Conservation (phyloP, 1,140 invertebrate species). For the Bombus confusus region DNA sequence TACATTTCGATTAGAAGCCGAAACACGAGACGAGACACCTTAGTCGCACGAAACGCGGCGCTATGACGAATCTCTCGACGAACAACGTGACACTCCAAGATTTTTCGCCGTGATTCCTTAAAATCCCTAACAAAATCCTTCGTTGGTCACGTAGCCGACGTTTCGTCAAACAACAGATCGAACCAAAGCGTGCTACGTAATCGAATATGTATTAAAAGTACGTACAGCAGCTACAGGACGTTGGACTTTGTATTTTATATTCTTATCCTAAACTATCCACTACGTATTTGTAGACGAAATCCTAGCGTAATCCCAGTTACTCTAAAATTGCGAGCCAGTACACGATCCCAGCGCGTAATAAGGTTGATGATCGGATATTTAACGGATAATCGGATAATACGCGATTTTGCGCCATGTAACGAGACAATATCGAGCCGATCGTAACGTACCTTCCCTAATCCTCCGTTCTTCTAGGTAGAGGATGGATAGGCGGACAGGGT, state of each 20-base stretch:
- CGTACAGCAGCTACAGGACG: too few relatives aligned
- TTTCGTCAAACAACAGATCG: background rate
- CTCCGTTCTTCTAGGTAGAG: constrained; percentile 32
- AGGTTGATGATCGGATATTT: background rate
- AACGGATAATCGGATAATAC: background rate
- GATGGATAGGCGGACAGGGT: constrained; percentile 21
- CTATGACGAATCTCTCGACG: too few relatives aligned
- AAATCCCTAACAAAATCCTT: too few relatives aligned
- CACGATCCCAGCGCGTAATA: background rate
- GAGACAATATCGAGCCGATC: constrained; percentile 14
- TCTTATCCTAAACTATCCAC: background rate
- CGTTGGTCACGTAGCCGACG: background rate
- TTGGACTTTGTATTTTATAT: background rate
- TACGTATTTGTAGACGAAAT: background rate
- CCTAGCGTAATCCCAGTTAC: background rate
- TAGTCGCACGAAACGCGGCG: too few relatives aligned
- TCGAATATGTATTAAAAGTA: too few relatives aligned
- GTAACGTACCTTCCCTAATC: constrained; percentile 41
- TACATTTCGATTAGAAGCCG: background rate
- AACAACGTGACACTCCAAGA: too few relatives aligned
- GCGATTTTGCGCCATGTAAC: constrained; percentile 12
- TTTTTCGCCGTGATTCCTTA: too few relatives aligned
- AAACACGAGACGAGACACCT: too few relatives aligned
- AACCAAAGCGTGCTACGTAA: too few relatives aligned
- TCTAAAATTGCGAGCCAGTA: background rate